Evolutionary conservation across 2,888 invertebrate genomes (phyloP), one percentile per base, ranked within the genome.

Genomic region (Plebejus argus): DNA sequence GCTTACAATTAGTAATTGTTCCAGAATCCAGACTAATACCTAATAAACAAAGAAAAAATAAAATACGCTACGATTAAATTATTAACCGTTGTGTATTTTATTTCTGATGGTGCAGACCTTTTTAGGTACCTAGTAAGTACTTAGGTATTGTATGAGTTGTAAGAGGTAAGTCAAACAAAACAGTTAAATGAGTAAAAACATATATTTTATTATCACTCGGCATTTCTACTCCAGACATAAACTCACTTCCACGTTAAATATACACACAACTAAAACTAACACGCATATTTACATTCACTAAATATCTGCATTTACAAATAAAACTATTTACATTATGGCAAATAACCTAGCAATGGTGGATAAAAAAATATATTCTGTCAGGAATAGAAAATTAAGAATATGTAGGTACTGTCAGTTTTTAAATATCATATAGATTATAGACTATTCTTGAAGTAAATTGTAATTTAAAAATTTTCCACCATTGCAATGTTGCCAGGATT

Each of bases 171-270:
- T 49, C n/a, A 39, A 70, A 81, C 83, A 83, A 86, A 90, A 89
- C 86, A 83, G 86, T 82, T 88, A 91, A 92, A 92, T 93, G 92
- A 93, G 93, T 93, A 93, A 90, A 93, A 93, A 93, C 93, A 93
- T 93, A 93, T 93, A 93, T 93, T 93, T 90, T 88, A 80, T 91
- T 92, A 93, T 93, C 92, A 91, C 91, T 91, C 90, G 89, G 86
- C 87, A 85, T 88, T 88, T 86, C 89, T 90, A 91, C 91, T 77
- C 77, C 80, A 79, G 79, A 81, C 83, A 83, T 85, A 83, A 82
- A 85, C 84, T 82, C 86, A 91, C 87, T 88, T 85, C 88, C 86
- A 84, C 83, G 81, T 85, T 85, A 81, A 84, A 87, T 89, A 88
- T 87, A 89, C 88, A 90, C 89, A 89, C 89, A 86, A 83, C 85